Evolutionary conservation across 1,140 invertebrate genomes (phyloP), one percentile per base, ranked within the genome.

Genomic region (Drosophila watanabei): DNA sequence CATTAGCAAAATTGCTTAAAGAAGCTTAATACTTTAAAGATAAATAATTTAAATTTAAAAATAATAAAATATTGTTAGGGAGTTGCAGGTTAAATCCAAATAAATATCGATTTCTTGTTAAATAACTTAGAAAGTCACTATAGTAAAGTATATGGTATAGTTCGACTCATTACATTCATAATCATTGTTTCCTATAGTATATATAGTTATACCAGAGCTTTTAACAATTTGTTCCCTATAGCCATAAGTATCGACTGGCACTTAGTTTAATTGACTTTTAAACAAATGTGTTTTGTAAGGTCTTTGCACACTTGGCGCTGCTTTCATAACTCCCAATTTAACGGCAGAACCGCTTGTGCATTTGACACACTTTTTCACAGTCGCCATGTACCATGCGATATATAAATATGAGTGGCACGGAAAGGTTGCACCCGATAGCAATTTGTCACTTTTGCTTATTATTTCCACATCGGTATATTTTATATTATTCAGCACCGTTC

Each of bases 401-500:
- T 9, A 49, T 45, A 24, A 39, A 37, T 24, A 18, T 18, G 13
- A 28, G 20, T 20, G 30, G 28, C 32, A 45, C 58, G 58, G 30
- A 48, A 70, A 16, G 24, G n/a, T 35, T 70, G 48, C 64, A 28
- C 33, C 51, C 37, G 24, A 32, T 28, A 35, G 62, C 46, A 51
- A 41, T 35, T 52, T 68, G 37, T 70, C 37, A 30, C 63, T 7
- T 30, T 51, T 28, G 9, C 20, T 35, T 54, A 54, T 39, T 65
- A 51, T 39, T 49, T 32, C 33, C 18, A 52, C 30, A 52, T 33
- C 2, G 51, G 30, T 52, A 41, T 58, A 49, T 51, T 73, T 59
- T 60, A 49, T 72, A 49, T 24, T 20, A 72, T 33, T 72, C 18
- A 46, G 49, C 33, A 35, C n/a, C 45, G 9, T 39, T 16, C 18